Evolutionary conservation across 2,113 vertebrate genomes (phyloP).

Genomic region (Condylura cristata): DNA sequence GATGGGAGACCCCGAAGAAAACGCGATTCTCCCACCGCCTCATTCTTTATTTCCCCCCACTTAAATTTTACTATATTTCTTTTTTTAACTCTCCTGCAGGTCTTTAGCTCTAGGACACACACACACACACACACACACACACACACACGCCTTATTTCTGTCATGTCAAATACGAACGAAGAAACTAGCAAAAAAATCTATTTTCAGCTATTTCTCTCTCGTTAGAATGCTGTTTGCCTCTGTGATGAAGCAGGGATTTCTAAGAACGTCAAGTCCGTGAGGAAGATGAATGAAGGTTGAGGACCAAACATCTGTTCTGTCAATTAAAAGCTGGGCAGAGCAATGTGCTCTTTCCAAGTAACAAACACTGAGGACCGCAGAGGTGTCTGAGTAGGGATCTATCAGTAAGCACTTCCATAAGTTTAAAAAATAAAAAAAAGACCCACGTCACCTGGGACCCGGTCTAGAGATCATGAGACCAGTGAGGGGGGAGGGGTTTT

Average conservation of each 20-base stretch:
- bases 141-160: constrained; percentile 70
- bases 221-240: constrained; percentile 83
- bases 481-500: constrained; percentile 46
- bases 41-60: constrained; percentile 81
- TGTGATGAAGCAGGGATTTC: constrained; percentile 76
- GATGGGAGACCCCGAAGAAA: constrained; percentile 83
- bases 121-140: background rate
- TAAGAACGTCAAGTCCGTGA: constrained; percentile 79
- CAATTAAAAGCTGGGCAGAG: constrained; percentile 75
- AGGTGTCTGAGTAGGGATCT: background rate
- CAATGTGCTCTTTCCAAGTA: constrained; percentile 62
- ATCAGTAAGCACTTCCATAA: constrained; percentile 8
- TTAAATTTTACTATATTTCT: constrained; percentile 86
- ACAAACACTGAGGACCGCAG: constrained; percentile 58
- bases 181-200: constrained; percentile 84
- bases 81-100: constrained; percentile 85
- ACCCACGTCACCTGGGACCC: constrained; percentile 30
- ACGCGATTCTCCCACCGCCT: constrained; percentile 76
- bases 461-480: constrained; percentile 70
- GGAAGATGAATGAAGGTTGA: constrained; percentile 82
- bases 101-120: constrained; percentile 84
- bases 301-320: constrained; percentile 82
- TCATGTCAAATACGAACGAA: constrained; percentile 85
- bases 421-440: constrained; percentile 2
- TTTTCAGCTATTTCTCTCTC: constrained; percentile 87